A percentile compares a stretch with the other conserved stretches of the same genome.
Conservation (phyloP, 2,113 vertebrate genomes). For the Apeltes quadracus region DNA sequence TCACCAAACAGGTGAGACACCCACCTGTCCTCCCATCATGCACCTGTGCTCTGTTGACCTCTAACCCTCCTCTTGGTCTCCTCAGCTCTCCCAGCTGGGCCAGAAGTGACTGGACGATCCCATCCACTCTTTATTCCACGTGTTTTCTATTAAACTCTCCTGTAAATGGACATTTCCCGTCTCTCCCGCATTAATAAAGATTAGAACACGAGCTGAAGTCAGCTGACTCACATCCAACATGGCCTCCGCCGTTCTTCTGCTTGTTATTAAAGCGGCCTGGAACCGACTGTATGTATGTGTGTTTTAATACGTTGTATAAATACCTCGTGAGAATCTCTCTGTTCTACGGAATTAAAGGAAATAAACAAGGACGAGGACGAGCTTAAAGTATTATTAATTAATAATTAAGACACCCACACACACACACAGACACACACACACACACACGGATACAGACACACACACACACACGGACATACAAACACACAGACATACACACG, state of each 20-base stretch:
- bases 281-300: no score
- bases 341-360: no score
- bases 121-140: slow-evolving; percentile 63
- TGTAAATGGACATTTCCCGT: slow-evolving; percentile 62
- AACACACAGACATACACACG: no score
- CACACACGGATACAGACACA: no score
- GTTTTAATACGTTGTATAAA: no score
- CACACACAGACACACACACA: no score
- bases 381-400: no score
- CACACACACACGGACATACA: no score
- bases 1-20: slow-evolving; percentile 91
- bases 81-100: slow-evolving; percentile 92
- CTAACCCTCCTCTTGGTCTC: neutral
- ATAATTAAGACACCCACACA: no score
- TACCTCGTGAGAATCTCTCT: no score
- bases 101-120: slow-evolving; percentile 82
- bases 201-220: slow-evolving; percentile 36
- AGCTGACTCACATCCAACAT: neutral
- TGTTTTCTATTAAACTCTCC: slow-evolving; percentile 80
- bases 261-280: neutral
- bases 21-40: neutral
- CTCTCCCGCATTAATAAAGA: slow-evolving; percentile 78
- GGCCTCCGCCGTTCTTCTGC: neutral
- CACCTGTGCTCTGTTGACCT: neutral
- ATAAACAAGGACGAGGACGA: no score